Evolutionary conservation across 2,113 vertebrate species (phyloP), one percentile per base, ranked within the genome.

Genomic region (Pelecanus crispus): DNA sequence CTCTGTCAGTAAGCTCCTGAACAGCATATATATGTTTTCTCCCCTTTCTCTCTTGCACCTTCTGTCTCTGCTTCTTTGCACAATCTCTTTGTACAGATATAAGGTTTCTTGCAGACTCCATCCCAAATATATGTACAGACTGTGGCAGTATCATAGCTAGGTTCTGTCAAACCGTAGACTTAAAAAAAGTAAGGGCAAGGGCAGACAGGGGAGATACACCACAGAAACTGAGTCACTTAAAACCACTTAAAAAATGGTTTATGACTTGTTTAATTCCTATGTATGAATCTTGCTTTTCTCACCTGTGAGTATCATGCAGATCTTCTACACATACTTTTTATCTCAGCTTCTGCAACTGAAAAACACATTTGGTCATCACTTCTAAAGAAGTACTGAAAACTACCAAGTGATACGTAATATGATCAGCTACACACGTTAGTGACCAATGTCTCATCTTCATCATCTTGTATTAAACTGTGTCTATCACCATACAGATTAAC

Each of bases 71-170:
- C 26, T 72, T 38, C 36, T 65, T 31, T 36, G 31, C 31, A 65
- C 36, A 63, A 56, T 4, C 6, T 34, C 29, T 63, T 42, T 49
- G 29, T 16, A 58, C 5, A 78, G 11, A 78, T 22, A 6, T 7
- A 14, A 44, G 14, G 19, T 42, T 56, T 73, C 31, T 56, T 61
- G 11, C 18, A 68, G 49, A 47, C 20, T 47, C 47, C 28, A 68
- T 12, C 17, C 8, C 49, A 72, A 31, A 36, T 10, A 72, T 0
- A 18, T 0, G 0, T 26, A 63, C 17, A 55, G 18, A 6, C 26
- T 50, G 10, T 25, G 21, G 45, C 21, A 80, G 8, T 34, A 56
- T 17, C 14, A 2, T 9, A 56, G 31, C 7, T 22, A 82, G 14
- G 6, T 25, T 49, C 28, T 61, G 18, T 52, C 73, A 82, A 77